A percentile compares a stretch with the other conserved stretches of the same genome.
Conservation (phyloP, 1,140 invertebrate genomes). For the Drosophila nannoptera region DNA sequence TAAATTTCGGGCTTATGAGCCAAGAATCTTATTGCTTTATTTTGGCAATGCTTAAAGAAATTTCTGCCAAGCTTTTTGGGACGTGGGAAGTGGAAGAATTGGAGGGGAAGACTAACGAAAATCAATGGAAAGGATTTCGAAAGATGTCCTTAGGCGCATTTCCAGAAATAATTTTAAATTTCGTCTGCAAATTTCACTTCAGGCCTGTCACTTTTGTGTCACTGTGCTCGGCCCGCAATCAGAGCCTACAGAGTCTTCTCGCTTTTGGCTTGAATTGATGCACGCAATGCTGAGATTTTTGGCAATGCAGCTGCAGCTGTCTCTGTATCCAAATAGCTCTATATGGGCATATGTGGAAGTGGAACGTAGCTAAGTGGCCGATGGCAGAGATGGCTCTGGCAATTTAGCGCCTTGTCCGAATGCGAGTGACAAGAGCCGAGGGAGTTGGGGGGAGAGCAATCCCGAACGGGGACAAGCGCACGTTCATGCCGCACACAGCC, state of each 20-base stretch:
- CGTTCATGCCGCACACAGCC: neutral
- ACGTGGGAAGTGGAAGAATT: too few relatives aligned
- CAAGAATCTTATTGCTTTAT: too few relatives aligned
- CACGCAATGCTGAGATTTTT: slow-evolving; percentile 43
- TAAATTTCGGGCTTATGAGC: too few relatives aligned
- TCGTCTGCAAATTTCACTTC: neutral
- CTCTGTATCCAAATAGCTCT: neutral
- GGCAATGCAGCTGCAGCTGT: slow-evolving; percentile 18
- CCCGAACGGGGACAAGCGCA: slow-evolving; percentile 2
- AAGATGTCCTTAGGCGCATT: too few relatives aligned
- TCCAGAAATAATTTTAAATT: too few relatives aligned
- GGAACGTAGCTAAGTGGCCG: slow-evolving; percentile 35
- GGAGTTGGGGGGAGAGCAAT: neutral
- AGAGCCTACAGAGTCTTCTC: slow-evolving; percentile 39
- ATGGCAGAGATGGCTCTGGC: slow-evolving; percentile 33
- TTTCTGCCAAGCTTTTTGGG: too few relatives aligned
- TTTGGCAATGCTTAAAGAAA: too few relatives aligned
- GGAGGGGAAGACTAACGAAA: too few relatives aligned
- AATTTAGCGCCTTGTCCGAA: slow-evolving; percentile 62
- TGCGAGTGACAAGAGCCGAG: slow-evolving; percentile 32
- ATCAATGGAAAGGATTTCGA: too few relatives aligned
- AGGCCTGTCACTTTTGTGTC: neutral
- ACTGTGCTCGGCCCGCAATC: slow-evolving; percentile 13
- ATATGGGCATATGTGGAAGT: neutral
- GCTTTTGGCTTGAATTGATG: slow-evolving; percentile 32